These are phyloP conservation scores for Drosophila pachea DNA, from an alignment of 1,140 invertebrate genomes.

Conservation along the genomic window DNA sequence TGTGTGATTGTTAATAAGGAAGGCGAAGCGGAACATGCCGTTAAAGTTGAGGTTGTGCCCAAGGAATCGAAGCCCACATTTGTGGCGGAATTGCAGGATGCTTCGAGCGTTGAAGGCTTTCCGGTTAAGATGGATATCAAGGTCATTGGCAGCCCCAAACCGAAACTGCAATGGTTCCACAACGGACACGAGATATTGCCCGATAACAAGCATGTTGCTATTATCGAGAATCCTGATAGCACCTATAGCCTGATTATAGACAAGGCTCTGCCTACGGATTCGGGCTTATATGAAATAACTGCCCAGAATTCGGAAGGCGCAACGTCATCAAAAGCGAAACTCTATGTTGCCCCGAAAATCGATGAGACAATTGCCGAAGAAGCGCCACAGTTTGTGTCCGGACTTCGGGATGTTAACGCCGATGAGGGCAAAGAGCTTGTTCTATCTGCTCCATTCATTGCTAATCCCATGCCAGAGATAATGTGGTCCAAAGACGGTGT, in stretches of 20 bases:
- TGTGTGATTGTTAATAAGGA: conserved; percentile 86
- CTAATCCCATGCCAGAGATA: conserved; percentile 93
- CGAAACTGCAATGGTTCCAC: conserved; percentile 87
- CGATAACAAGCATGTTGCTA: conserved; percentile 84
- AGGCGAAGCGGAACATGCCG: conserved; percentile 84
- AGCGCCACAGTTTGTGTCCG: conserved; percentile 86
- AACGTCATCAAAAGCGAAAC: conserved; percentile 83
- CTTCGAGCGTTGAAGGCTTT: conserved; percentile 89
- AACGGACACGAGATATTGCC: conserved; percentile 88
- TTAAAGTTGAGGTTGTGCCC: conserved; percentile 84
- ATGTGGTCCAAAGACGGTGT: conserved; percentile 90
- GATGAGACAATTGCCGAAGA: conserved; percentile 84
- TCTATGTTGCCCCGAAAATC: conserved; percentile 84
- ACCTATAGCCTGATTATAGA: conserved; percentile 84
- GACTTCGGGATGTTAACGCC: conserved; percentile 85
- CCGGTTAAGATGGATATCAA: conserved; percentile 89
- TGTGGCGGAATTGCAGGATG: conserved; percentile 84
- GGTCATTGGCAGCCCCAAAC: conserved; percentile 85
- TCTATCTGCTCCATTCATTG: conserved; percentile 85
- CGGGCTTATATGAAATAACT: conserved; percentile 86
- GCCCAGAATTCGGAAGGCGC: conserved; percentile 88
- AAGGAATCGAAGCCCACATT: conserved; percentile 87
- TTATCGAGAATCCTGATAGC: conserved; percentile 85
- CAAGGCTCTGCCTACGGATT: conserved; percentile 84
- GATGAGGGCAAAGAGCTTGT: conserved; percentile 87